Conservation (phyloP, 2,797 vertebrate genomes). For the Ispidina lecontei region DNA sequence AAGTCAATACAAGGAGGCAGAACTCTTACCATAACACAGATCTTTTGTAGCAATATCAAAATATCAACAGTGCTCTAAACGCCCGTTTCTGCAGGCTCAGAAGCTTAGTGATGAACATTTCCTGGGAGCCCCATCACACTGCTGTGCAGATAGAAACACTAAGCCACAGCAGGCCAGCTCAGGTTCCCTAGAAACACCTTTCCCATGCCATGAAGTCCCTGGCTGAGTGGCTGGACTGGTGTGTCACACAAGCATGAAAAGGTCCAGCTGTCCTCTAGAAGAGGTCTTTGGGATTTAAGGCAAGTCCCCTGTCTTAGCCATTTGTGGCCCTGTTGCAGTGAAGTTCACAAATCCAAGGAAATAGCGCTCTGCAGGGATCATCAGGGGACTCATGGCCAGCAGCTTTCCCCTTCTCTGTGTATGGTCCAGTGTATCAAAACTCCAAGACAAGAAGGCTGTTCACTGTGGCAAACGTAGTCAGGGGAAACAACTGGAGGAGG, state of each 20-base stretch:
- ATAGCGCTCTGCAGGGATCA: neutral
- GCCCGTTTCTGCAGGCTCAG: neutral
- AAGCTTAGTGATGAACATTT: neutral
- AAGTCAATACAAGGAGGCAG: neutral
- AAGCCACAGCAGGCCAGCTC: neutral
- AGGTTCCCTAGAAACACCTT: neutral
- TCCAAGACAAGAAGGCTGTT: neutral
- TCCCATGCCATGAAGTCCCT: neutral
- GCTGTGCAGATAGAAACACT: neutral
- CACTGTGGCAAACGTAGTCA: neutral
- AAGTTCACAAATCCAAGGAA: neutral
- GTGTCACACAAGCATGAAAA: neutral
- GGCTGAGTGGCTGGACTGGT: neutral
- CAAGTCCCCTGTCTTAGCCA: constrained; percentile 14
- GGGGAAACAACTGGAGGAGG: neutral
- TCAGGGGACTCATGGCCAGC: neutral
- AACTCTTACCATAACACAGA: neutral
- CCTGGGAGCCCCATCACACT: neutral
- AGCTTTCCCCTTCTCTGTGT: neutral
- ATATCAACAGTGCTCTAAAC: neutral
- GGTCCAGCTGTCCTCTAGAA: neutral
- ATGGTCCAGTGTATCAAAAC: neutral
- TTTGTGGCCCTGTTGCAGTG: neutral
- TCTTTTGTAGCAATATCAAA: neutral
- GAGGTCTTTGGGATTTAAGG: constrained; percentile 53